These are phyloP conservation scores for Cerastis leucographa DNA, from an alignment of 2,888 invertebrate species.

Conservation along the genomic window DNA sequence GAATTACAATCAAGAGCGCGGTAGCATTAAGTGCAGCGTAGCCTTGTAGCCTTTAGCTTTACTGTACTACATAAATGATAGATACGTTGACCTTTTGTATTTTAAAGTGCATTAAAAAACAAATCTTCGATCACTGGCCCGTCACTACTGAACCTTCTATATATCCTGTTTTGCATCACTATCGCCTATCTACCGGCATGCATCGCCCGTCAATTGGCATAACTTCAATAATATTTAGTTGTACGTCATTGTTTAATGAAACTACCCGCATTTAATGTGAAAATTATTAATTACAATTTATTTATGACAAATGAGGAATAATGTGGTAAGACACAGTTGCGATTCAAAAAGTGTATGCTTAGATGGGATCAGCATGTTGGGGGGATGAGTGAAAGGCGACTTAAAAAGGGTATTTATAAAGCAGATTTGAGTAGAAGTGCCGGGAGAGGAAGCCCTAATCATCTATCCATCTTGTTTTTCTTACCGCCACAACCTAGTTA, in stretches of 20 bases:
- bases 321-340: background rate
- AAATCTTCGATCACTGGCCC: background rate
- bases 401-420: background rate
- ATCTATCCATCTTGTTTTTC: too few species aligned
- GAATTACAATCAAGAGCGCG: background rate
- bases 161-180: background rate
- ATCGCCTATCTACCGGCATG: conserved; percentile 65
- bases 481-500: too few species aligned
- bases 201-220: conserved; percentile 66
- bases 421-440: background rate
- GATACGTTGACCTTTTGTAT: background rate
- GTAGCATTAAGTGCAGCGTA: background rate
- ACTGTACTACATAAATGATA: background rate
- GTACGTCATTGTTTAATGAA: conserved; percentile 58
- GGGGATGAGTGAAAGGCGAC: background rate
- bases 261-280: conserved; percentile 47
- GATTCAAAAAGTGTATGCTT: background rate
- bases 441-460: background rate
- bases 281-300: conserved; percentile 13
- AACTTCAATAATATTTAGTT: conserved; percentile 67
- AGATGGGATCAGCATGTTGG: background rate
- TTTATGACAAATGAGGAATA: background rate
- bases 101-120: background rate
- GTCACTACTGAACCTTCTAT: conserved; percentile 33
- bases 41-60: background rate